Base-by-base conservation (phyloP, 1,140 invertebrate genomes). In the Carcinoscorpius rotundicauda region DNA sequence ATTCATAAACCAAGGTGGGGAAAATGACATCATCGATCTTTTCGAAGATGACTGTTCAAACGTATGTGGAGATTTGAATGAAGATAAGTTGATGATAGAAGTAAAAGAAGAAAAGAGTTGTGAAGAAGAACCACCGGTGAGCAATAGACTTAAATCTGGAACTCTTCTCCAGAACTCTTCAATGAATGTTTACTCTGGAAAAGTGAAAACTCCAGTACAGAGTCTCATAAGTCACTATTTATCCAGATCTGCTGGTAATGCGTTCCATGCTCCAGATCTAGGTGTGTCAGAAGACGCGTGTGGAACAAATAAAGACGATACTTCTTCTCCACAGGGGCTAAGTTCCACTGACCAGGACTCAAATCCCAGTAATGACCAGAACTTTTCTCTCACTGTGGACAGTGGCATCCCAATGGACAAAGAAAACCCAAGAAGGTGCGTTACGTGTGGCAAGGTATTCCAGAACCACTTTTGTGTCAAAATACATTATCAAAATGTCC, bases 401-500 rank as follows among this genome's bases (percentile, higher is more conserved):
- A 62, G 74, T 10, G 75, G 78, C n/a, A 86, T 95, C n/a, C 92
- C 93, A 5, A 83, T 94, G 11, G 91, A 92, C 75, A 86, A 84
- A 72, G 85, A 87, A 66, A 89, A 91, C 74, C 89, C 90, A 0
- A 80, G 89, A 4, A 85, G 88, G 70, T 98, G 94, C 76, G 86
- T 87, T 3, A 88, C 89, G 10, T 98, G 94, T 75, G 91, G 89
- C 8, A 94, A 95, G 77, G 83, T 91, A 70, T 97, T 97, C 78
- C 90, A 93, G 75, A 97, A 95, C 73, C 88, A 93, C 73, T 97
- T 95, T 73, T 87, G 88, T n/a, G 86, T 96, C 1, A 96, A 95
- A 77, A 92, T 89, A 0, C 94, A 97, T 74, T 97, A 93, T 77
- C 92, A 94, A 79, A 96, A 92, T 76, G 89, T 93, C 0, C 95